Evolutionary conservation across 2,888 invertebrate species (phyloP).

Genomic region (Helleia helle): DNA sequence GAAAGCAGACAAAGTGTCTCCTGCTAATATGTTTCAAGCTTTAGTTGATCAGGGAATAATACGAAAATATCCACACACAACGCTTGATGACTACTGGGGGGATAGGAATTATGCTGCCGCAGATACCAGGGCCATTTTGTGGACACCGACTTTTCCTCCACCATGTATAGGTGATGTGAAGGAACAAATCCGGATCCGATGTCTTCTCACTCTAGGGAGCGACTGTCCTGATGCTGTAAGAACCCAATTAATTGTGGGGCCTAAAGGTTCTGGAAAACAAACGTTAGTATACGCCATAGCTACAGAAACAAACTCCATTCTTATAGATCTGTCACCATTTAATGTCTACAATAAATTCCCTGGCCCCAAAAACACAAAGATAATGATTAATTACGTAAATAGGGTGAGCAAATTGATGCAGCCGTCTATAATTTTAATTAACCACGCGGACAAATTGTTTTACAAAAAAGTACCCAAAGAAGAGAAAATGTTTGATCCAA

Average conservation of each 20-base stretch:
- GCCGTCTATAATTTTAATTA: slow-evolving; percentile 82
- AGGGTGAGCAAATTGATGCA: slow-evolving; percentile 80
- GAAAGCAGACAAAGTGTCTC: slow-evolving; percentile 76
- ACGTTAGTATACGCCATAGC: slow-evolving; percentile 82
- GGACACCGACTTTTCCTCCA: slow-evolving; percentile 61
- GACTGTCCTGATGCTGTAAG: slow-evolving; percentile 50
- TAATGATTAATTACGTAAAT: slow-evolving; percentile 77
- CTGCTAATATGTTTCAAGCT: slow-evolving; percentile 81
- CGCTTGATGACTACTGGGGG: slow-evolving; percentile 79
- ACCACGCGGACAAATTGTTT: slow-evolving; percentile 79
- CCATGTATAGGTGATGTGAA: slow-evolving; percentile 75
- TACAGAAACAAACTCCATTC: slow-evolving; percentile 81
- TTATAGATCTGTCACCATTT: slow-evolving; percentile 83
- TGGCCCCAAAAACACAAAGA: slow-evolving; percentile 78
- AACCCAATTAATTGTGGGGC: slow-evolving; percentile 81
- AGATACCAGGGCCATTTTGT: slow-evolving; percentile 53
- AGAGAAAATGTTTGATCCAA: slow-evolving; percentile 78
- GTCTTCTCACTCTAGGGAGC: slow-evolving; percentile 73
- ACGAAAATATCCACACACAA: slow-evolving; percentile 71
- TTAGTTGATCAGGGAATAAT: slow-evolving; percentile 82
- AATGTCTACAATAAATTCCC: slow-evolving; percentile 80
- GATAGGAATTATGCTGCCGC: slow-evolving; percentile 78
- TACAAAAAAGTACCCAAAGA: slow-evolving; percentile 77
- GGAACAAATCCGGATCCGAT: slow-evolving; percentile 75
- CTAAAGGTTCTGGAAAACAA: slow-evolving; percentile 80